phyloP scores from a whole-genome alignment of 2,888 invertebrate genomes.

The Watsonalla cultraria region DNA sequence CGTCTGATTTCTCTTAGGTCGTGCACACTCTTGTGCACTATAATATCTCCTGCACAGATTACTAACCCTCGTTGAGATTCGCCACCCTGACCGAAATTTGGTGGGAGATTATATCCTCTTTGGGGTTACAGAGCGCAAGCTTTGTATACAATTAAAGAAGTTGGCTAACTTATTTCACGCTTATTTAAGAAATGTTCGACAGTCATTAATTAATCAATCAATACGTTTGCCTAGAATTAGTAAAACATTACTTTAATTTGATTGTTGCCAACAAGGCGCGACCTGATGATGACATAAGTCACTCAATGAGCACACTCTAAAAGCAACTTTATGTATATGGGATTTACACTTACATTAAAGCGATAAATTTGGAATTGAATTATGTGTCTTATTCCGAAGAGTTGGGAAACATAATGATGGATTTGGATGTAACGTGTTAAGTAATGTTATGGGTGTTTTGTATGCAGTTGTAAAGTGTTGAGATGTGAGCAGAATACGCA shows the following conservation, averaged over 20 bases:
- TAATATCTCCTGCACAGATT: too few species aligned
- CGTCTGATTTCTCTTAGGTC: too few species aligned
- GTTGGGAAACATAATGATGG: background rate
- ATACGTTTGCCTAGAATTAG: background rate
- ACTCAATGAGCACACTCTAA: background rate
- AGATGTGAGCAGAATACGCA: background rate
- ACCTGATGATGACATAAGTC: slow-evolving; percentile 30
- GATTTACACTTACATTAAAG: background rate
- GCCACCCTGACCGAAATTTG: too few species aligned
- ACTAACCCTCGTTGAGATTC: too few species aligned
- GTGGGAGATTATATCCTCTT: too few species aligned
- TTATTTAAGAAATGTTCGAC: too few species aligned
- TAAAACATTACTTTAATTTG: slow-evolving; percentile 15
- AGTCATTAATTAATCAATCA: background rate
- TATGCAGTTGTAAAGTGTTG: background rate
- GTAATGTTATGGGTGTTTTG: background rate
- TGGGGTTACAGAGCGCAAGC: too few species aligned
- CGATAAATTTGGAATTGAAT: background rate
- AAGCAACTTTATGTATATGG: background rate
- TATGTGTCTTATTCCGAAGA: background rate
- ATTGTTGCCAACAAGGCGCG: slow-evolving; percentile 24
- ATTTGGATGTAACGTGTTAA: background rate
- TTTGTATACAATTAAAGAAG: too few species aligned
- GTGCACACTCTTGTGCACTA: too few species aligned
- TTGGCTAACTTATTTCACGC: too few species aligned